These are phyloP conservation scores for Enoplolaimus lenunculus DNA, from an alignment of 2,888 invertebrate genomes.

Conservation along the genomic window DNA sequence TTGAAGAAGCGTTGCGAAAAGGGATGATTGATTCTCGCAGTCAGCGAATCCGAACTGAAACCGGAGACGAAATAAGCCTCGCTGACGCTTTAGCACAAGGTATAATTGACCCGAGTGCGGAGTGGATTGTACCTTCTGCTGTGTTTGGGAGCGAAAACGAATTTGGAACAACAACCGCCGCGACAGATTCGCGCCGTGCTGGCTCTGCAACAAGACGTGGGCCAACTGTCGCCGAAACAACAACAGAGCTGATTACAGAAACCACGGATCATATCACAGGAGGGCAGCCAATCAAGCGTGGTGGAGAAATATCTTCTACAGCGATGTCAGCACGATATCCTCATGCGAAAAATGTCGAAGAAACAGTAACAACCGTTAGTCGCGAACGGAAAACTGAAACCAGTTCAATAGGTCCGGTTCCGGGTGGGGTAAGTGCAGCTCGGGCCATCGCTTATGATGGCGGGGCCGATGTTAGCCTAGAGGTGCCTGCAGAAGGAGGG, in stretches of 20 bases:
- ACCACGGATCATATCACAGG: slow-evolving; percentile 11
- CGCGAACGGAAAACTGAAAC: slow-evolving; percentile 8
- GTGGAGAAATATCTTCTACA: no score
- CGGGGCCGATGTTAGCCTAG: slow-evolving; percentile 41
- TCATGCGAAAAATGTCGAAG: background rate
- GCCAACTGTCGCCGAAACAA: slow-evolving; percentile 17
- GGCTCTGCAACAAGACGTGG: no score
- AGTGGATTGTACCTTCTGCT: slow-evolving; percentile 25
- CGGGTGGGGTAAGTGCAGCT: slow-evolving; percentile 16
- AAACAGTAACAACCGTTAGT: slow-evolving; percentile 19
- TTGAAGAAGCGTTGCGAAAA: slow-evolving; percentile 57
- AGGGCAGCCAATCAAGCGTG: slow-evolving; percentile 30
- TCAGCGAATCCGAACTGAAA: slow-evolving; percentile 7
- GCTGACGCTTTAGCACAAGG: slow-evolving; percentile 31
- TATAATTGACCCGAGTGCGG: slow-evolving; percentile 26
- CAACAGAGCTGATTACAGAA: slow-evolving; percentile 18
- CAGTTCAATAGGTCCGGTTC: slow-evolving; percentile 14
- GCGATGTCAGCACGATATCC: no score
- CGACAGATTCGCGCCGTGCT: background rate
- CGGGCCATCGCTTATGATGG: slow-evolving; percentile 17
- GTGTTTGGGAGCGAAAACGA: slow-evolving; percentile 35
- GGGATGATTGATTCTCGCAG: slow-evolving; percentile 62
- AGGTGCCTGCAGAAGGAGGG: slow-evolving; percentile 63
- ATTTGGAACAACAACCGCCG: slow-evolving; percentile 27
- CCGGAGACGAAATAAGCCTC: slow-evolving; percentile 29